phyloP scores from a whole-genome alignment of 2,797 vertebrate species.

The Paramormyrops hopkinsi region DNA sequence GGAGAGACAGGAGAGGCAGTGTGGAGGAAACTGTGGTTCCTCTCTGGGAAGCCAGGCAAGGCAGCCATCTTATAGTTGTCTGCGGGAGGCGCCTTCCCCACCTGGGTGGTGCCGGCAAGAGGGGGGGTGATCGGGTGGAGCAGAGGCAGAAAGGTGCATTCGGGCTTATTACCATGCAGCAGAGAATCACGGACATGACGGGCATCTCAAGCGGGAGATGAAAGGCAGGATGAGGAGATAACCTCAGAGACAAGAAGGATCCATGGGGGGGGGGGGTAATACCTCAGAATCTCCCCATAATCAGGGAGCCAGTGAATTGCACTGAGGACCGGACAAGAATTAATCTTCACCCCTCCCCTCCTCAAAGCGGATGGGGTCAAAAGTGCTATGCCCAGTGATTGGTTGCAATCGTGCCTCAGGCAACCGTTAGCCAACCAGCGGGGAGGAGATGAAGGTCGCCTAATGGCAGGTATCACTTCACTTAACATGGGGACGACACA shows the following conservation, averaged over 20 bases:
- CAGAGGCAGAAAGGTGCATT: background rate
- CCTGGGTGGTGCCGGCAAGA: background rate
- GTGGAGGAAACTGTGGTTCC: background rate
- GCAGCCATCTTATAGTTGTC: background rate
- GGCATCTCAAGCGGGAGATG: constrained; percentile 9
- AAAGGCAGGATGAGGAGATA: constrained; percentile 1
- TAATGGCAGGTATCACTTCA: background rate
- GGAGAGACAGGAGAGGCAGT: background rate
- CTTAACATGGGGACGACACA: background rate
- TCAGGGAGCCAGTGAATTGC: background rate
- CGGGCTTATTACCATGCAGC: constrained; percentile 5
- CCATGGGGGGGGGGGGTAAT: background rate
- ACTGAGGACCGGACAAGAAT: background rate
- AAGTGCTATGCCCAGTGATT: background rate
- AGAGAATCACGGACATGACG: background rate
- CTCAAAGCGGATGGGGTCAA: background rate
- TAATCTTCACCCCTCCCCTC: background rate
- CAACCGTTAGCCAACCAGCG: background rate
- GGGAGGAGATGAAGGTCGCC: background rate
- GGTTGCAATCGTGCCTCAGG: background rate
- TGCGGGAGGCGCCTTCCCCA: background rate
- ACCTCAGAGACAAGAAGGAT: background rate
- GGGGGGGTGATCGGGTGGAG: background rate
- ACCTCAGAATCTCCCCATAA: background rate
- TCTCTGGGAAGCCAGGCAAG: background rate